Evolutionary conservation across 2,888 invertebrate species (phyloP).

Genomic region (Melangyna quadrimaculata): DNA sequence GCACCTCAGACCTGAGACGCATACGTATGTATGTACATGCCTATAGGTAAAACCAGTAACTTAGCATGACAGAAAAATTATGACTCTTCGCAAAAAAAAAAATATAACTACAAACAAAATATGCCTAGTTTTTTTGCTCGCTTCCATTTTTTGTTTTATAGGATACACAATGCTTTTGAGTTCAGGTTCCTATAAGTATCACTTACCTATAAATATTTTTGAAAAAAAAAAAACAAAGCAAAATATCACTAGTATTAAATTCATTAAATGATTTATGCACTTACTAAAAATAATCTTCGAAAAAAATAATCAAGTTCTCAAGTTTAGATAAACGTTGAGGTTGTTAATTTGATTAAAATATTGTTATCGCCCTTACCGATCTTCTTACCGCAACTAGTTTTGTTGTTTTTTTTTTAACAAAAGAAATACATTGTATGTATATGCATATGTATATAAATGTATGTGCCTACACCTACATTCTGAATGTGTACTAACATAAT

Average conservation of each 20-base stretch:
- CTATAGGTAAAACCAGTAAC: no score
- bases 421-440: not conserved
- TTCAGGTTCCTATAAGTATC: no score
- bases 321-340: not conserved
- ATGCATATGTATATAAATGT: not conserved
- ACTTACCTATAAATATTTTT: no score
- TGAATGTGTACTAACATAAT: not conserved
- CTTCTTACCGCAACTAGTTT: not conserved
- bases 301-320: not conserved
- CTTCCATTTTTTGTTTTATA: no score
- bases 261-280: not conserved
- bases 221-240: not conserved
- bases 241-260: not conserved
- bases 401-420: not conserved
- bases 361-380: not conserved
- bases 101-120: no score
- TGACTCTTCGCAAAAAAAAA: no score
- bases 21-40: no score
- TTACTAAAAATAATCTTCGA: not conserved
- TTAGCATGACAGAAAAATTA: no score
- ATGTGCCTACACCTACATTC: no score
- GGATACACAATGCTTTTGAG: no score
- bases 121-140: no score
- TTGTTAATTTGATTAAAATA: conserved; percentile 3
- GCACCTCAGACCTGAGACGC: no score